These are phyloP conservation scores for Kryptolebias marmoratus DNA, from an alignment of 2,113 vertebrate species.

Conservation along the genomic window DNA sequence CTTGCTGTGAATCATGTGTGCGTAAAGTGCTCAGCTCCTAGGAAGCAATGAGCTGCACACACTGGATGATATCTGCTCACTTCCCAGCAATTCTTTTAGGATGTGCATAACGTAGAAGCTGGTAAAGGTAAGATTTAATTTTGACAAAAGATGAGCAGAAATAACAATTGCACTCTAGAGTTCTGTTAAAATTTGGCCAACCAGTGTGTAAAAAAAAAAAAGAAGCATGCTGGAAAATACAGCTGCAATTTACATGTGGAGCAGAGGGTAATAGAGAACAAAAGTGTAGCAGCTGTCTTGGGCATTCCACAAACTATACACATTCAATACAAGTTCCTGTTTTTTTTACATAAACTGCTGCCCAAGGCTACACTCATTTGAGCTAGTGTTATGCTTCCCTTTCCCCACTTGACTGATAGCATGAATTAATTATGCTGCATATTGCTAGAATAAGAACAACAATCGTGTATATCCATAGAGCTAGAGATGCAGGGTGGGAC, in stretches of 20 bases:
- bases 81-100: slow-evolving; percentile 27
- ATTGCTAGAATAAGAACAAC: slow-evolving; percentile 51
- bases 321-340: slow-evolving; percentile 6
- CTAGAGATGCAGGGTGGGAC: slow-evolving; percentile 48
- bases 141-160: slow-evolving; percentile 43
- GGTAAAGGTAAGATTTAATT: slow-evolving; percentile 56
- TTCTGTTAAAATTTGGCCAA: slow-evolving; percentile 25
- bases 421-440: slow-evolving; percentile 55
- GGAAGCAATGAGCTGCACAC: slow-evolving; percentile 38
- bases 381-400: slow-evolving; percentile 38
- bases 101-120: slow-evolving; percentile 31
- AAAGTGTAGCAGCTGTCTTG: slow-evolving; percentile 36
- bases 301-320: slow-evolving; percentile 32
- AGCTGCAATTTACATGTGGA: slow-evolving; percentile 29
- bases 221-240: slow-evolving; percentile 37
- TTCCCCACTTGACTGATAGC: slow-evolving; percentile 30
- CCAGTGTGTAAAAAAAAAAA: not conserved
- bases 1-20: slow-evolving; percentile 34
- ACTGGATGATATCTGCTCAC: slow-evolving; percentile 35
- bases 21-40: slow-evolving; percentile 28
- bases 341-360: slow-evolving; percentile 17
- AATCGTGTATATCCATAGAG: slow-evolving; percentile 66
- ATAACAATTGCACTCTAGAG: slow-evolving; percentile 31
- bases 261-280: slow-evolving; percentile 47
- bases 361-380: slow-evolving; percentile 21